Evolutionary conservation across 2,113 vertebrate species (phyloP), one percentile per base, ranked within the genome.

Genomic region (Myotis davidii): DNA sequence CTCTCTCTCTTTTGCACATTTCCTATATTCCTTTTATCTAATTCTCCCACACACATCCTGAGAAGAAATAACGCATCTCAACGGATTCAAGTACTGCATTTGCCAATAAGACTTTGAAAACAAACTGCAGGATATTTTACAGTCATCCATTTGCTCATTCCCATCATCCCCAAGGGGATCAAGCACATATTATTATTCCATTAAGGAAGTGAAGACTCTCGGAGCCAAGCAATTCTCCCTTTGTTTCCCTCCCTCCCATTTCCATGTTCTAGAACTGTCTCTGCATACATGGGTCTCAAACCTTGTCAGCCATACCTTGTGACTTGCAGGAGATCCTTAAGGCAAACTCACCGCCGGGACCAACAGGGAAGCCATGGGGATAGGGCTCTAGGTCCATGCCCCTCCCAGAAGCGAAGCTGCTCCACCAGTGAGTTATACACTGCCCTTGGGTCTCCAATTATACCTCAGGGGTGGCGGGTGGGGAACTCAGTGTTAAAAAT

Each of bases 161-260:
- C 90, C 96, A 95, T 67, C 83, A 92, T 96, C 52, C 88, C 74
- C 92, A 48, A 59, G 82, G 90, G 96, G 23, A 54, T 18, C 88
- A 61, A 45, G n/a, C 64, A 76, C 88, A 86, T 91, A 91, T 95
- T 96, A 97, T 96, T 97, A 96, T 97, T 95, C 95, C 96, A 96
- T 97, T 96, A 97, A 96, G 96, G 96, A 97, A 96, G 96, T 96
- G 92, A 97, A 94, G 94, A 92, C 54, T 91, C 81, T 50, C 65
- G 1, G 82, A 96, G 96, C 96, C 96, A 95, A 92, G 50, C 29
- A 82, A 76, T n/a, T 64, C 88, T 94, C 81, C 90, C 92, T 81
- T 84, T 34, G 64, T 82, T 69, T 94, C 72, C 61, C 32, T 90
- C 90, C 76, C 61, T 17, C 82, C 45, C 54, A 67, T 61, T 90